Base-by-base conservation (phyloP, 2,113 vertebrate genomes). In the Gavialis gangeticus region DNA sequence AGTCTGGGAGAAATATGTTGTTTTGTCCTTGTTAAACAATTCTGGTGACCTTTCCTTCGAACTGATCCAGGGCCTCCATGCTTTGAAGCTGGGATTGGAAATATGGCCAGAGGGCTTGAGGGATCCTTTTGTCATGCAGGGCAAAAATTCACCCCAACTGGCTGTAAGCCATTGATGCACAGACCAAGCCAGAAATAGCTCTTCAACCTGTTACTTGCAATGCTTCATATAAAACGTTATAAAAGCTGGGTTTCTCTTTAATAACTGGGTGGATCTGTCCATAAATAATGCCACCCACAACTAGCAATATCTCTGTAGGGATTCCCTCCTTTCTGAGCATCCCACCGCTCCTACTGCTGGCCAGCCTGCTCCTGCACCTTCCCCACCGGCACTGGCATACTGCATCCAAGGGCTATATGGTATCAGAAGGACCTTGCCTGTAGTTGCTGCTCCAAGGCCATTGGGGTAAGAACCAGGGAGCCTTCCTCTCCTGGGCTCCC, bases 1-100 rank as follows among this genome's bases (percentile, higher is more conserved):
- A 1, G 5, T 1, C 19, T 88, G 56, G 56, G 19, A 89, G 54
- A 94, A 94, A 84, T 16, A 12, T 12, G 2, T 5, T 12, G 15
- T 4, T 92, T 80, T 64, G 57, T n/a, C 56, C 75, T 0, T 7
- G 5, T 58, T 57, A 84, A 82, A 54, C 19, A 79, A 13, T 66
- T 73, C 46, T 16, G 66, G 25, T 18, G 22, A 30, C 22, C 22
- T 66, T 64, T 76, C 81, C n/a, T 54, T 1, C 15, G 6, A 82
- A 60, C 1, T n/a, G 5, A 4, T 84, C 5, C 18, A 30, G 34
- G 34, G 8, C 25, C 66, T 78, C 60, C 85, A 24, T 24, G 24
- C 80, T 82, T 64, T 18, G 16, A 81, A n/a, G 0, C 3, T 37
- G 60, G 30, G 84, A 71, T 54, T 82, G 0, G 0, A 46, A 55